Evolutionary conservation across 2,113 vertebrate species (phyloP), one percentile per base, ranked within the genome.

Genomic region (Sula dactylatra): DNA sequence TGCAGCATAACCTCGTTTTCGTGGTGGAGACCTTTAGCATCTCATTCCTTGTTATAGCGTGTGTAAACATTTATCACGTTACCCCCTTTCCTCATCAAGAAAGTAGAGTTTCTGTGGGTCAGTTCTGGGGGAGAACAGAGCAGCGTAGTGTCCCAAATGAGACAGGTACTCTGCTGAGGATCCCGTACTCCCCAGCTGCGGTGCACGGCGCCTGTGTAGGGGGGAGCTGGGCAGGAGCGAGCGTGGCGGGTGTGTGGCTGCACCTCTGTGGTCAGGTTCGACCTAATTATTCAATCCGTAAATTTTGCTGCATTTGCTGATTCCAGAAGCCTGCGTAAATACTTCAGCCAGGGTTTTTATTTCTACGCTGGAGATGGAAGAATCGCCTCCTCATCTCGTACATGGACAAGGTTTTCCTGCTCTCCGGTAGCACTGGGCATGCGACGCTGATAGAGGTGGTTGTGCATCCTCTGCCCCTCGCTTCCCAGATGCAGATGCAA

Each of bases 201-300:
- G 34, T 3, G 17, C 67, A 14, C 8, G 5, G 54, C 17, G 4
- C 26, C 25, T 8, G 49, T 32, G 10, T 16, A 13, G 4, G 36
- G 58, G 54, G 32, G 21, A 42, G 44, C 45, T 7, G 55, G 71
- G 42, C 59, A 11, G 73, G 56, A 26, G 72, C 4, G 17, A 65
- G 64, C 0, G 0, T 15, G 44, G 72, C 4, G 18, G 40, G 56
- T 0, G 0, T 15, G 36, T 2, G 38, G 36, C 59, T 82, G 40
- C 85, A 36, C 40, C 58, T 52, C 50, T 11, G 47, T 16, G 58
- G 32, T 34, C 72, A 34, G 44, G 24, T 52, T 47, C 64, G 66
- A 58, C 72, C 50, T 54, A 7, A 18, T 62, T 40, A 18, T 40
- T 31, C 6, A n/a, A 29, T 14, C 70, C 26, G 3, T 18, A 17